Evolutionary conservation across 2,888 invertebrate genomes (phyloP).

Genomic region (Mythimna lalbum): DNA sequence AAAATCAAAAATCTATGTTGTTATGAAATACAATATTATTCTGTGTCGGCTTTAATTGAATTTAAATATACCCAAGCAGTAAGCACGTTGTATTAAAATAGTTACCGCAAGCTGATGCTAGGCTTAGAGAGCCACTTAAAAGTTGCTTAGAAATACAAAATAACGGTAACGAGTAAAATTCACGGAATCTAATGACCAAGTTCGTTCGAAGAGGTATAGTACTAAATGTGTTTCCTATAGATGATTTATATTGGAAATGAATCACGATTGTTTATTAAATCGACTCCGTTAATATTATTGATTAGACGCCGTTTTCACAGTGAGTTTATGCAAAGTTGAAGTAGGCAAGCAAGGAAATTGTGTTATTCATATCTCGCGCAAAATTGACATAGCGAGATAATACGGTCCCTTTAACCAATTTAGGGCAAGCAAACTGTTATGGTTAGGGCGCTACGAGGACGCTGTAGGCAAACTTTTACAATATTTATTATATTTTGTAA

Average conservation of each 20-base stretch:
- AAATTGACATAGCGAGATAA: conserved; percentile 85
- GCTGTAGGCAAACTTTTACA: conserved; percentile 76
- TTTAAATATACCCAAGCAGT: conserved; percentile 12
- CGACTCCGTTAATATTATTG: conserved; percentile 23
- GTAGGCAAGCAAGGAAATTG: conserved; percentile 56
- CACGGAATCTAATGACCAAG: conserved; percentile 20
- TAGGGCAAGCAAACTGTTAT: conserved; percentile 86
- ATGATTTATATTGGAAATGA: conserved; percentile 47
- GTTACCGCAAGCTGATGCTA: conserved; percentile 8
- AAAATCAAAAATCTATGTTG: neutral
- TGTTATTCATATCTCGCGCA: conserved; percentile 67
- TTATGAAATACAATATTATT: conserved; percentile 10
- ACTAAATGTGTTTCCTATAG: conserved; percentile 41
- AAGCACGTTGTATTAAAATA: conserved; percentile 11
- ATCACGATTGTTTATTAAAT: conserved; percentile 45
- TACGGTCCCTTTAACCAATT: conserved; percentile 81
- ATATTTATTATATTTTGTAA: conserved; percentile 90
- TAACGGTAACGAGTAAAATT: conserved; percentile 35
- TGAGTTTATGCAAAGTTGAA: conserved; percentile 41
- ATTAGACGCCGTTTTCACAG: conserved; percentile 24
- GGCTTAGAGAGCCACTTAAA: conserved; percentile 17
- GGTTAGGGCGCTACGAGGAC: conserved; percentile 81
- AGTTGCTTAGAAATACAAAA: conserved; percentile 28
- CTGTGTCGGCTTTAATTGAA: neutral
- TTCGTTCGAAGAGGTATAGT: conserved; percentile 11